Conservation (phyloP, 2,888 invertebrate genomes). For the Syritta pipiens region DNA sequence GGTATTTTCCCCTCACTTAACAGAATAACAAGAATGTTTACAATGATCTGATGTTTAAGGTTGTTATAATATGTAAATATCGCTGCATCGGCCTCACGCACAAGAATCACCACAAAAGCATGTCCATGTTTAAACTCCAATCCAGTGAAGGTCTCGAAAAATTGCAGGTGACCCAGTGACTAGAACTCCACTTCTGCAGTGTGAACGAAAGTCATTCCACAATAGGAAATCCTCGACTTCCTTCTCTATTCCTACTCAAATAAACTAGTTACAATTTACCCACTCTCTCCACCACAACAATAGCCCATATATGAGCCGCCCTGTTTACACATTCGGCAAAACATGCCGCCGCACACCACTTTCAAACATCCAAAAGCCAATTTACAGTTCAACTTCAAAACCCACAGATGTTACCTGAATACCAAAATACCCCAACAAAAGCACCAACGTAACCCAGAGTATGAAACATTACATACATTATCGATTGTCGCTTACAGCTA, state of each 20-base stretch:
- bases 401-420: constrained; percentile 47
- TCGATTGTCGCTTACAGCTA: constrained; percentile 58
- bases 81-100: too few species aligned
- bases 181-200: too few species aligned
- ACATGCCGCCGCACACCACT: constrained; percentile 49
- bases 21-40: too few species aligned
- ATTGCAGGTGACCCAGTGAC: too few species aligned
- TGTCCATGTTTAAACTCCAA: too few species aligned
- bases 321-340: constrained; percentile 30
- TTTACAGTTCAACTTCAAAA: constrained; percentile 49
- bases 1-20: too few species aligned
- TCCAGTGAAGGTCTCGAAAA: too few species aligned
- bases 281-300: constrained; percentile 4
- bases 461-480: constrained; percentile 1
- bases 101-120: too few species aligned
- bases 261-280: neutral
- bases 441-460: constrained; percentile 40
- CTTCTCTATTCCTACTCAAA: neutral
- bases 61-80: too few species aligned
- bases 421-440: constrained; percentile 15
- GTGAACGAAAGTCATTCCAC: too few species aligned
- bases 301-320: constrained; percentile 14
- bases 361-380: constrained; percentile 36
- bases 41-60: too few species aligned
- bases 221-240: neutral